phyloP scores from a whole-genome alignment of 1,140 invertebrate genomes.

The Formica exsecta region DNA sequence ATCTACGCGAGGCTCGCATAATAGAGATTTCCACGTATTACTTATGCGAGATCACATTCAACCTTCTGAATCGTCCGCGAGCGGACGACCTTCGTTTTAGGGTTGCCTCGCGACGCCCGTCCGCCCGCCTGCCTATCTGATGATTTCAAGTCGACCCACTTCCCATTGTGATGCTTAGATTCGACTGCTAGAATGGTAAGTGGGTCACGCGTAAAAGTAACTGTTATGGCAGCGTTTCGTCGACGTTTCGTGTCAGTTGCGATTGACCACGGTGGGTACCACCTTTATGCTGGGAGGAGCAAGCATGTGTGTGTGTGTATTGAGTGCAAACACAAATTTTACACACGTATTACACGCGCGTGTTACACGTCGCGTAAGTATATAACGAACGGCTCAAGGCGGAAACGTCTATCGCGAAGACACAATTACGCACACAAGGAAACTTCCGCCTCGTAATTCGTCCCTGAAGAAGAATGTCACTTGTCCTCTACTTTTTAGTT shows the following conservation, averaged over 20 bases:
- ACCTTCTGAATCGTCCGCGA: conserved; percentile 40
- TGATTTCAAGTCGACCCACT: conserved; percentile 67
- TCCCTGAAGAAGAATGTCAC: conserved; percentile 30
- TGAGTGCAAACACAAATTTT: not conserved
- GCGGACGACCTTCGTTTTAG: conserved; percentile 45
- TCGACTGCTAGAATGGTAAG: conserved; percentile 74
- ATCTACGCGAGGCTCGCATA: not conserved
- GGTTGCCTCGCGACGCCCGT: conserved; percentile 6
- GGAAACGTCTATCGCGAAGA: conserved; percentile 34
- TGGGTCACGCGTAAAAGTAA: conserved; percentile 77
- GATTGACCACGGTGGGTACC: conserved; percentile 47
- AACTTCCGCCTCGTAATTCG: conserved; percentile 47
- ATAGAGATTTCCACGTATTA: not conserved
- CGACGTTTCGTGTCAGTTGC: conserved; percentile 68
- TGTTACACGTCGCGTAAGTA: not conserved
- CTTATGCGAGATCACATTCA: conserved; percentile 19
- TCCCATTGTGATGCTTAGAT: conserved; percentile 72
- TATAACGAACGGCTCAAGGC: not conserved
- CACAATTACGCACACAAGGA: conserved; percentile 30
- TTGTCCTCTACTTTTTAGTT: not conserved
- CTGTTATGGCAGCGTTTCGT: conserved; percentile 69
- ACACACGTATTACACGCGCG: not conserved
- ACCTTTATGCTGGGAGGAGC: conserved; percentile 61
- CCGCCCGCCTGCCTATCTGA: not conserved
- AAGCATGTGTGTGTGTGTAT: no score